Base-by-base conservation (phyloP, 2,113 vertebrate genomes). In the Phalacrocorax pelagicus region DNA sequence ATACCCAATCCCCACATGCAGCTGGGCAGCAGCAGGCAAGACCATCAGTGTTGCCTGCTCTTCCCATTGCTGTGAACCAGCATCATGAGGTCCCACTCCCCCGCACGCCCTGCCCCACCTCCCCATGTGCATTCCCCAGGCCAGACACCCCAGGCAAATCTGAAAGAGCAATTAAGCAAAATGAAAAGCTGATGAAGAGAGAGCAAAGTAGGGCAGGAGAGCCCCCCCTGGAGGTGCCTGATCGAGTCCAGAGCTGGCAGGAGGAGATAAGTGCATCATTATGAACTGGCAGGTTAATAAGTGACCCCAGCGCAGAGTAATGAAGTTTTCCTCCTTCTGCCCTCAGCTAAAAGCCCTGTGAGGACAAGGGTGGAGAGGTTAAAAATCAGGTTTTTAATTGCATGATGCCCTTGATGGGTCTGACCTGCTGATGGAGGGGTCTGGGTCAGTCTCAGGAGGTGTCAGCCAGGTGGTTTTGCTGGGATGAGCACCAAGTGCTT, bases 401-500 rank as follows among this genome's bases (percentile, higher is more conserved):
- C 57, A 32, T 1, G 0, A 11, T 81, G 81, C 29, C n/a, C 81
- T 87, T 66, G 47, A 4, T 81, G 42, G 38, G 26, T 59, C 74
- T 78, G 85, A 59, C 51, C 73, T 87, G 61, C 65, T 81, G 87
- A 40, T 2, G 22, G 62, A 65, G 13, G 55, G 38, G 13, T 62
- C 81, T 27, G 65, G 15, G 34, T 47, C 44, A 61, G 55, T 42
- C 46, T 42, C 23, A 0, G 61, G 71, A 81, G 46, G 20, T 21
- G 24, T 24, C 4, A 0, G 22, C 27, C 13, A 1, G 17, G 12
- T 20, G 7, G 3, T 42, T 89, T 70, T 78, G 22, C 49, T 81
- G 71, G 42, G 58, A 23, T 40, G 54, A 58, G 36, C 44, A 44
- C 29, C 0, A 0, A 73, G 59, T 0, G 0, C 22, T 21, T 81